phyloP scores from a whole-genome alignment of 2,888 invertebrate genomes.

The Orgyia antiqua region DNA sequence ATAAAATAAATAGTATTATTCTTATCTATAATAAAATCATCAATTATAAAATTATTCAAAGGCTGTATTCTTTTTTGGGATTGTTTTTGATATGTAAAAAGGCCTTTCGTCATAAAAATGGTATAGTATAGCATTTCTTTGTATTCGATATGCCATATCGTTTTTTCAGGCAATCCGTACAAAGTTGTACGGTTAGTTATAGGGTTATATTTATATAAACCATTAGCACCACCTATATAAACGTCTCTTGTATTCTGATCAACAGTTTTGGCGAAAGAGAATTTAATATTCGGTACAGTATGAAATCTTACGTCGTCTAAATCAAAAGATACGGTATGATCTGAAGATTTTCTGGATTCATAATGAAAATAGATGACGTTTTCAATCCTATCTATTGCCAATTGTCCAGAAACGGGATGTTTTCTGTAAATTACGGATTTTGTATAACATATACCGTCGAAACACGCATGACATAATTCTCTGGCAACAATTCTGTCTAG shows the following conservation, averaged over 20 bases:
- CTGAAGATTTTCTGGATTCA: conserved; percentile 29
- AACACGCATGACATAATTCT: conserved; percentile 47
- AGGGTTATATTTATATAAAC: conserved; percentile 44
- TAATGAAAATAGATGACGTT: conserved; percentile 56
- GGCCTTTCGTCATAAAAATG: conserved; percentile 38
- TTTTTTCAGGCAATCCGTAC: conserved; percentile 41
- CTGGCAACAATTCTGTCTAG: conserved; percentile 13
- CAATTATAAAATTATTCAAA: conserved; percentile 41
- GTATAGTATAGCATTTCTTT: conserved; percentile 47
- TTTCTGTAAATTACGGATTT: conserved; percentile 39
- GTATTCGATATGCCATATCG: conserved; percentile 54
- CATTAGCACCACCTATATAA: conserved; percentile 46
- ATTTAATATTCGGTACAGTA: conserved; percentile 37
- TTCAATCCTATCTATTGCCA: conserved; percentile 47
- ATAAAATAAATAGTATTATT: conserved; percentile 49
- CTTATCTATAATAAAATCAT: conserved; percentile 55
- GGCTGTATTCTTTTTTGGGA: conserved; percentile 31
- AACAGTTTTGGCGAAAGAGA: conserved; percentile 51
- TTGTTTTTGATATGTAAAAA: conserved; percentile 37
- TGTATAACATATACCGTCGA: conserved; percentile 48
- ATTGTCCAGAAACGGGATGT: conserved; percentile 46
- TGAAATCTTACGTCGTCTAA: conserved; percentile 40
- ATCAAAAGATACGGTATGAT: conserved; percentile 48
- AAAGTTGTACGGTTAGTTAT: conserved; percentile 29
- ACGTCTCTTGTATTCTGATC: conserved; percentile 43